These are phyloP conservation scores for Cerceris ruficornis DNA, from an alignment of 2,888 invertebrate genomes.

Conservation along the genomic window DNA sequence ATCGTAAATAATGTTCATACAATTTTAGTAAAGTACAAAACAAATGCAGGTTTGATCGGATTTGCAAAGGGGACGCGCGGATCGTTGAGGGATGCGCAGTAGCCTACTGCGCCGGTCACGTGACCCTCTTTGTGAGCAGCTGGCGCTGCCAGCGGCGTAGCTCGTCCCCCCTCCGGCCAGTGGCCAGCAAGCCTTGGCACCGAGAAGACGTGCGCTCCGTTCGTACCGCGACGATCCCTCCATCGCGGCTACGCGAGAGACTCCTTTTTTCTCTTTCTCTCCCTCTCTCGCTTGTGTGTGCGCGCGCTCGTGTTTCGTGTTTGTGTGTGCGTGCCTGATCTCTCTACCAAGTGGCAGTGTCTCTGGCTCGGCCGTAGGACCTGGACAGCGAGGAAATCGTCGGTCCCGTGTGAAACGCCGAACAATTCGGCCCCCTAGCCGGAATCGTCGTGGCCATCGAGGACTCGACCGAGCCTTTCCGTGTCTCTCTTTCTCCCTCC, in stretches of 20 bases:
- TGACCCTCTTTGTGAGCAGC: conserved; percentile 63
- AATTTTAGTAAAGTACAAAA: no score
- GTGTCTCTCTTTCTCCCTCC: conserved; percentile 32
- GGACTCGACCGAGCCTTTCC: conserved; percentile 49
- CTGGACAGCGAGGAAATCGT: conserved; percentile 43
- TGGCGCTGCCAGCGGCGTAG: conserved; percentile 52
- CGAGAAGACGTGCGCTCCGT: conserved; percentile 67
- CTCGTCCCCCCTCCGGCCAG: conserved; percentile 57
- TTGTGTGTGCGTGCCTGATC: conserved; percentile 49
- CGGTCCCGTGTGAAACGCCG: conserved; percentile 18
- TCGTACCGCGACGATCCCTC: conserved; percentile 63
- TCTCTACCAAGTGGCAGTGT: conserved; percentile 52
- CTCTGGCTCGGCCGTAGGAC: conserved; percentile 54
- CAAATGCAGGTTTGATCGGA: background rate
- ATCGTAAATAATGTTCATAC: no score
- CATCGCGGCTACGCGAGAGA: conserved; percentile 67
- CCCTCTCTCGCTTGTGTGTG: conserved; percentile 39
- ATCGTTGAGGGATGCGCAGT: conserved; percentile 28
- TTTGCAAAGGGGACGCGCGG: conserved; percentile 23
- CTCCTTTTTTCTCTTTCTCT: conserved; percentile 56
- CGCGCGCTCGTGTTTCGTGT: conserved; percentile 52
- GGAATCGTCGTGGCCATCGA: conserved; percentile 44
- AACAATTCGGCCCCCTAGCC: conserved; percentile 32
- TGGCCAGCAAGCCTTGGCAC: conserved; percentile 76
- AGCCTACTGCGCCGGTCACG: conserved; percentile 48